A percentile compares a stretch with the other conserved stretches of the same genome.
phyloP scores from a whole-genome alignment of 2,888 invertebrate genomes.

The Lysandra bellargus region DNA sequence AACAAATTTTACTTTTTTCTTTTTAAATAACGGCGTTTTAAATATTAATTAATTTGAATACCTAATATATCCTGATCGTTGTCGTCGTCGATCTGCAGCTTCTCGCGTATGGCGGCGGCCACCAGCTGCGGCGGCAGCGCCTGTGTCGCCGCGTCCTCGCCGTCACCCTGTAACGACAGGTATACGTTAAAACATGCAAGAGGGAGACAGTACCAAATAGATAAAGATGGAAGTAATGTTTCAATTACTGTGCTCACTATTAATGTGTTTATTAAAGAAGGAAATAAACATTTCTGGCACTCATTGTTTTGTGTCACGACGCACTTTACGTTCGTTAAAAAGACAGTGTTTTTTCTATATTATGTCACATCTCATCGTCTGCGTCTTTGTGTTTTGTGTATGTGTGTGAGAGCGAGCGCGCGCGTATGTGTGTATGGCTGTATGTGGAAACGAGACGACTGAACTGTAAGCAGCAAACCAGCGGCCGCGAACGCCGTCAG shows the following conservation, averaged over 20 bases:
- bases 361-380: too few relatives aligned
- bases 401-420: too few relatives aligned
- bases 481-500: too few relatives aligned
- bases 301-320: too few relatives aligned
- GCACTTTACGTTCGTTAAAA: not conserved
- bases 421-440: too few relatives aligned
- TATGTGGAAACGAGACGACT: too few relatives aligned
- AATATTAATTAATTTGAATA: conserved; percentile 42
- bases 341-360: not conserved
- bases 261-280: not conserved
- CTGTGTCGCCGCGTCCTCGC: conserved; percentile 65
- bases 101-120: conserved; percentile 89
- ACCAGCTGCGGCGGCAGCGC: conserved; percentile 75
- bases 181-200: not conserved
- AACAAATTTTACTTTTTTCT: too few relatives aligned
- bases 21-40: too few relatives aligned
- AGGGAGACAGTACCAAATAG: not conserved
- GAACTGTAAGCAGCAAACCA: too few relatives aligned
- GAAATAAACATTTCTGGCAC: not conserved
- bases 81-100: conserved; percentile 87
- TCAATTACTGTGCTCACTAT: too few relatives aligned
- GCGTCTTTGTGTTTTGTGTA: too few relatives aligned
- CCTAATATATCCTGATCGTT: conserved; percentile 92
- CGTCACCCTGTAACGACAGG: conserved; percentile 56
- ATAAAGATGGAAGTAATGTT: too few relatives aligned